Percentiles rank a stretch among this genome's conserved stretches.
phyloP scores from a whole-genome alignment of 2,888 invertebrate species.

The Lissonota sp. region DNA sequence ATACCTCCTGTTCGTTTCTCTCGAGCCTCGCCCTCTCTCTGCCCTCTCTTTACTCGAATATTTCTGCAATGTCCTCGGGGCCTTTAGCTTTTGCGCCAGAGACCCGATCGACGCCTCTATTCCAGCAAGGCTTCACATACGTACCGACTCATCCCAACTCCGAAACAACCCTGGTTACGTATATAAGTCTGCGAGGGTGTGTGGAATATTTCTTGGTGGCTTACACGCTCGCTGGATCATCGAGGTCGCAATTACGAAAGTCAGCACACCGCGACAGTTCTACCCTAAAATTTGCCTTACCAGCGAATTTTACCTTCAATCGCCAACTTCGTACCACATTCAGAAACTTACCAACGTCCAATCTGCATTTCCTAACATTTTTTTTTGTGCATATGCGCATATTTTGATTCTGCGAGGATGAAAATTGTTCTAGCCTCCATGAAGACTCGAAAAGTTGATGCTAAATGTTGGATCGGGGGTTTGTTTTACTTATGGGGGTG shows the following conservation, averaged over 20 bases:
- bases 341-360: too few relatives aligned
- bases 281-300: too few relatives aligned
- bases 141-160: too few relatives aligned
- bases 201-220: slow-evolving; percentile 12
- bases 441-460: too few relatives aligned
- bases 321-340: neutral
- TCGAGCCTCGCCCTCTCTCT: neutral
- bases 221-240: slow-evolving; percentile 22
- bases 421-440: too few relatives aligned
- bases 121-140: neutral
- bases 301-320: neutral
- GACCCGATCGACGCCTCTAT: slow-evolving; percentile 41
- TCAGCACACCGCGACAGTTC: slow-evolving; percentile 8
- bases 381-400: too few relatives aligned
- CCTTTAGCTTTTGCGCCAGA: slow-evolving; percentile 41
- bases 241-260: slow-evolving; percentile 28
- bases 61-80: slow-evolving; percentile 63
- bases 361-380: too few relatives aligned
- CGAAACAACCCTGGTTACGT: too few relatives aligned
- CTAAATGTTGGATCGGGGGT: too few relatives aligned
- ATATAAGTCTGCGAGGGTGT: too few relatives aligned
- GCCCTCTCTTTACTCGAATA: slow-evolving; percentile 33
- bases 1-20: slow-evolving; percentile 42
- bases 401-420: too few relatives aligned
- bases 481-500: too few relatives aligned